Base-by-base conservation (phyloP, 2,888 invertebrate genomes). In the Pristionchus mayeri region DNA sequence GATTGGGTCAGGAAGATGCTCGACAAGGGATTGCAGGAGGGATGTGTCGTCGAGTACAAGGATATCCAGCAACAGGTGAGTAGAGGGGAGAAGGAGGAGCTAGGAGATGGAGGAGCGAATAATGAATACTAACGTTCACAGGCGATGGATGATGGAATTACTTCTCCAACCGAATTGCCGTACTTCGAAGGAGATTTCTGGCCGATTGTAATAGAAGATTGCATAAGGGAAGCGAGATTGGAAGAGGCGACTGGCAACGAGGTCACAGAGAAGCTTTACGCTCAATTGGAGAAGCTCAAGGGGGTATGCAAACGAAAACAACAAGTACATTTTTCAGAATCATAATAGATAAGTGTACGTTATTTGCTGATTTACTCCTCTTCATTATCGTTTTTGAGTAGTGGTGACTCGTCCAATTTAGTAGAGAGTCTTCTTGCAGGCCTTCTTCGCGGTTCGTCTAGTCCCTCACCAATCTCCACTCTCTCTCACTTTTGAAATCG, bases 1-100 rank as follows among this genome's bases (percentile, higher is more conserved):
- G 98, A 99, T 93, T 99, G 99, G 99, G 99, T 99, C 94, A 98
- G 98, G 95, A 98, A 98, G 94, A 99, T 99, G 98, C 95, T 99
- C 90, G 98, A 99, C 93, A 99, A 98, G 94, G 98, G 98, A 91
- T 97, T 98, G 93, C 96, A 97, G 93, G 99, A 99, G 94, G 95
- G 98, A 92, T 98, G 98, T 93, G 98, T 99, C 89, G 95, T 98
- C 92, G 99, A 99, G 94, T 99, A 98, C 94, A 99, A 99, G 95
- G 98, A 98, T 94, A 92, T 92, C 50, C 90, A 89, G 88, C 90
- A 91, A 85, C 92, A 92, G 86, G 88, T 89, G 71, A 37, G 37
- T 3, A 67, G n/a, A n/a, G n/a, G n/a, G n/a, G n/a, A 16, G 27
- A 27, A 37, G 18, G 16, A 30, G 34, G 40, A 6, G 18, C n/a